Evolutionary conservation across 2,113 vertebrate genomes (phyloP).

Genomic region (Mustela lutreola): DNA sequence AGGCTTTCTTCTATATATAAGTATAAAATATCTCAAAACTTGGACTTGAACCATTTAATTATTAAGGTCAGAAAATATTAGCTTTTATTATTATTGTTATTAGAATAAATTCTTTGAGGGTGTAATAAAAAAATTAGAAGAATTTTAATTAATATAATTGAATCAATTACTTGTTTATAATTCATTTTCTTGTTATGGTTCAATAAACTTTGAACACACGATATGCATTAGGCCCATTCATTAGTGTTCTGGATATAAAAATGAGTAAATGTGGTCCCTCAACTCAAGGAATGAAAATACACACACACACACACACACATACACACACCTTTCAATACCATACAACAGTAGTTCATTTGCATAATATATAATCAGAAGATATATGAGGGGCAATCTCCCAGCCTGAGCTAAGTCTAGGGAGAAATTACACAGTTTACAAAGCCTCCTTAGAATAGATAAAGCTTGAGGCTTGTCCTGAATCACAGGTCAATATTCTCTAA

Average conservation of each 20-base stretch:
- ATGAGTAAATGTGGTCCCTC: neutral
- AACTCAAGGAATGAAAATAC: conserved; percentile 14
- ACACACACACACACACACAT: neutral
- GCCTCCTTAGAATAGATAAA: neutral
- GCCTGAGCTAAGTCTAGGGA: neutral
- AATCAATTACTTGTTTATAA: conserved; percentile 51
- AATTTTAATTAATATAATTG: conserved; percentile 63
- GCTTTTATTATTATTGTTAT: conserved; percentile 29
- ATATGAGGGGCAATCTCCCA: neutral
- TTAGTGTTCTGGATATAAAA: neutral
- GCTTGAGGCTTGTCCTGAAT: neutral
- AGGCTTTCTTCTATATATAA: neutral
- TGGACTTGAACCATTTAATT: conserved; percentile 59
- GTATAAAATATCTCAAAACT: conserved; percentile 56
- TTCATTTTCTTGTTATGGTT: conserved; percentile 48
- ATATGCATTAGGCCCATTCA: neutral
- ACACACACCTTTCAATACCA: neutral
- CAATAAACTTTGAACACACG: neutral
- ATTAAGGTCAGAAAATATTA: conserved; percentile 55
- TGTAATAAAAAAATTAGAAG: conserved; percentile 3
- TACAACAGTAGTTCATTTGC: neutral
- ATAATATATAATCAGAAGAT: neutral
- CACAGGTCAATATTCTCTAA: neutral
- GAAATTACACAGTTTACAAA: neutral
- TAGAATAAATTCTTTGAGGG: conserved; percentile 28